A percentile compares a stretch with the other conserved stretches of the same genome.
Conservation (phyloP, 2,113 vertebrate species). For the Thunnus thynnus region DNA sequence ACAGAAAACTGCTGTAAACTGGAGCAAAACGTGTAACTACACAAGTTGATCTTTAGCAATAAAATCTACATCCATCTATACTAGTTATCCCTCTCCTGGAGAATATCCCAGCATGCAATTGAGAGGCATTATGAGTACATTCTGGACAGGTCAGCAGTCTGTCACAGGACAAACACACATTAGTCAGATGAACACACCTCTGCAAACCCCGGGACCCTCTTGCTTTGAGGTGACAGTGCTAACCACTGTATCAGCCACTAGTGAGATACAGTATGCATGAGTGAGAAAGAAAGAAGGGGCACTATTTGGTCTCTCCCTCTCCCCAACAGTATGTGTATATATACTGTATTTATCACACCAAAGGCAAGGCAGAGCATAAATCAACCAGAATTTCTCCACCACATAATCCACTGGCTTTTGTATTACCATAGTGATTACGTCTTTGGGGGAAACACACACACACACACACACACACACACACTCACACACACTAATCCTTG, state of each 20-base stretch:
- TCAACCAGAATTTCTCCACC: constrained; percentile 68
- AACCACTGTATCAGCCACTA: not conserved
- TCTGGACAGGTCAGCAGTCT: not conserved
- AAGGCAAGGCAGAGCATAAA: constrained; percentile 72
- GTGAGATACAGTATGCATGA: not conserved
- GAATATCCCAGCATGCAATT: not conserved
- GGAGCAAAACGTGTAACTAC: not conserved
- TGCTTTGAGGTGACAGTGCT: not conserved
- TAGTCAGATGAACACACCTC: not conserved
- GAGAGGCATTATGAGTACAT: not conserved
- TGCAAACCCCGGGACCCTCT: not conserved
- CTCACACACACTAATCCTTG: constrained; percentile 73
- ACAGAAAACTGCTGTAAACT: not conserved
- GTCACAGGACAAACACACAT: not conserved
- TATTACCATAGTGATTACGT: constrained; percentile 85
- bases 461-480: constrained; percentile 15
- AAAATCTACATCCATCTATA: not conserved
- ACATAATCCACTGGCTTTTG: constrained; percentile 82
- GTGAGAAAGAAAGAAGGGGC: not conserved
- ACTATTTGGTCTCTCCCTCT: constrained; percentile 1
- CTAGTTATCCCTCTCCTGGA: not conserved
- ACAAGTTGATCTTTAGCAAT: not conserved
- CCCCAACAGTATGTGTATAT: not conserved
- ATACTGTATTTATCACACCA: constrained; percentile 61
- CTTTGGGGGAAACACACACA: constrained; percentile 77